Evolutionary conservation across 1,140 invertebrate genomes (phyloP).

Genomic region (Polypedilum vanderplanki): DNA sequence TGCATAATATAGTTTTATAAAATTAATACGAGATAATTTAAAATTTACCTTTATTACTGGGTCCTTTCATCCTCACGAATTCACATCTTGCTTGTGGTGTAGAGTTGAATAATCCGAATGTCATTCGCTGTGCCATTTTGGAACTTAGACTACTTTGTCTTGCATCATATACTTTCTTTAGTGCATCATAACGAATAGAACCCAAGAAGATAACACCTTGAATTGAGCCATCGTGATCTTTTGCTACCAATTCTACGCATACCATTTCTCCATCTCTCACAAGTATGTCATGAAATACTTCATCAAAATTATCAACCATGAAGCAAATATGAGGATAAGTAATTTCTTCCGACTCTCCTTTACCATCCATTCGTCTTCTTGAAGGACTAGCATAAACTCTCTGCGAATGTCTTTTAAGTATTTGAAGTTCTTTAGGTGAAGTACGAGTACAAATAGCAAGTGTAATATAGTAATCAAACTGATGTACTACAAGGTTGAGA

Average conservation of each 20-base stretch:
- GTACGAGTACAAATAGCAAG: slow-evolving; percentile 96
- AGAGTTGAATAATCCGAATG: slow-evolving; percentile 81
- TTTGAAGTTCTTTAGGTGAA: slow-evolving; percentile 92
- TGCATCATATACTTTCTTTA: slow-evolving; percentile 94
- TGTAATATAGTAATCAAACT: slow-evolving; percentile 96
- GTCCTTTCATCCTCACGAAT: slow-evolving; percentile 96
- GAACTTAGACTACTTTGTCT: slow-evolving; percentile 87
- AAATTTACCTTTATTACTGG: slow-evolving; percentile 91
- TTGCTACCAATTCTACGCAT: slow-evolving; percentile 92
- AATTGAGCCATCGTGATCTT: slow-evolving; percentile 71
- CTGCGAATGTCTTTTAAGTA: slow-evolving; percentile 86
- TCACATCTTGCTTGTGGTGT: slow-evolving; percentile 79
- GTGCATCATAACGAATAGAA: slow-evolving; percentile 92
- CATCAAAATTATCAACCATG: slow-evolving; percentile 98
- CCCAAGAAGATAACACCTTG: slow-evolving; percentile 94
- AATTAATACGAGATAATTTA: too few species aligned
- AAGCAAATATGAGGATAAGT: slow-evolving; percentile 99
- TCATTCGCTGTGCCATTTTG: slow-evolving; percentile 93
- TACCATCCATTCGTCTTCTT: slow-evolving; percentile 91
- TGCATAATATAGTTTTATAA: too few species aligned
- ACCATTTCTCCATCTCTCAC: slow-evolving; percentile 98
- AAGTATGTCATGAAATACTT: slow-evolving; percentile 92
- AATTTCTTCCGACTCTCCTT: slow-evolving; percentile 96
- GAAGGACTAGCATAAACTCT: slow-evolving; percentile 95
- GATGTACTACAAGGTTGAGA: slow-evolving; percentile 95